A percentile compares a stretch with the other conserved stretches of the same genome.
phyloP scores from a whole-genome alignment of 2,888 invertebrate genomes.

The Mylabris sibirica region DNA sequence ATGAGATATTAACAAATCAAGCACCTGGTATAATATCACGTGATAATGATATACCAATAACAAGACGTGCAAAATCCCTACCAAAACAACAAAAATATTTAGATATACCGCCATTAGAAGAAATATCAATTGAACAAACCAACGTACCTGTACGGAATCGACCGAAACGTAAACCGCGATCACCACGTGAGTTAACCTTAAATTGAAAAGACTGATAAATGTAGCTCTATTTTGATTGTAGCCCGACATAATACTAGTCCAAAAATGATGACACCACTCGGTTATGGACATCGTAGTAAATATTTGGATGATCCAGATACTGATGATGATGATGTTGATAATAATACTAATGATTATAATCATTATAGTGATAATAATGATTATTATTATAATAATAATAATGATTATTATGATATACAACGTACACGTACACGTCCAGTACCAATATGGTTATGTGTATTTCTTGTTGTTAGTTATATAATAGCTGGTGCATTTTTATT shows the following conservation, averaged over 20 bases:
- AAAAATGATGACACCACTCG: slow-evolving; percentile 74
- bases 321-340: slow-evolving; percentile 64
- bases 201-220: neutral
- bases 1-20: slow-evolving; percentile 54
- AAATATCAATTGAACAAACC: slow-evolving; percentile 28
- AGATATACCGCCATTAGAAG: neutral
- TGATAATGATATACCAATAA: slow-evolving; percentile 34
- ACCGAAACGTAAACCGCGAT: slow-evolving; percentile 21
- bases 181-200: slow-evolving; percentile 23
- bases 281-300: slow-evolving; percentile 69
- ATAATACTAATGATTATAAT: slow-evolving; percentile 46
- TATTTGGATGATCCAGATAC: slow-evolving; percentile 69
- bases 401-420: slow-evolving; percentile 53
- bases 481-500: slow-evolving; percentile 88
- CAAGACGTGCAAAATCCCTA: slow-evolving; percentile 49
- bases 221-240: slow-evolving; percentile 28
- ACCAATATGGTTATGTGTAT: slow-evolving; percentile 89
- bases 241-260: slow-evolving; percentile 64
- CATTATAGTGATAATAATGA: slow-evolving; percentile 46
- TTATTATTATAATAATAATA: slow-evolving; percentile 45
- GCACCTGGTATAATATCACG: slow-evolving; percentile 47
- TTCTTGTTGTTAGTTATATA: slow-evolving; percentile 88
- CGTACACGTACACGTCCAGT: slow-evolving; percentile 72
- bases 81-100: slow-evolving; percentile 39
- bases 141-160: slow-evolving; percentile 16